Percentiles rank a stretch among this genome's conserved stretches.
Conservation (phyloP, 2,113 vertebrate species). For the Gymnocephalus cernua region DNA sequence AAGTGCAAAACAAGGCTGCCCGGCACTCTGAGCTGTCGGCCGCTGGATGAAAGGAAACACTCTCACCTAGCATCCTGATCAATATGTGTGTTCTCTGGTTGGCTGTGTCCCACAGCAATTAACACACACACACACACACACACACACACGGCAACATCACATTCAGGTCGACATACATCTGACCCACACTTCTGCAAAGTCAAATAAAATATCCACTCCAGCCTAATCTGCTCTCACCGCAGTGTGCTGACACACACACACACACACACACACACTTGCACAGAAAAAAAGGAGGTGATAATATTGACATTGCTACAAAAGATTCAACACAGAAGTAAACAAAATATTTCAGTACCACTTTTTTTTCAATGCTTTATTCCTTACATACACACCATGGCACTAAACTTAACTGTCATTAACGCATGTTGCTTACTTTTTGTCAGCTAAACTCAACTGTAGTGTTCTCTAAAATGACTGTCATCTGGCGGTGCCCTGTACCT, state of each 20-base stretch:
- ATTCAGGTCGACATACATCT: conserved; percentile 58
- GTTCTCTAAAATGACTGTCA: too few species aligned
- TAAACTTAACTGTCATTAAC: too few species aligned
- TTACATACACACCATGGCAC: too few species aligned
- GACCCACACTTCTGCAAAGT: conserved; percentile 64
- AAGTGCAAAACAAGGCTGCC: conserved; percentile 55
- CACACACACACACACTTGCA: neutral
- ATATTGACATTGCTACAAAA: neutral
- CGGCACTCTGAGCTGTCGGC: conserved; percentile 29
- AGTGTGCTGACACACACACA: conserved; percentile 1
- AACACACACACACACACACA: conserved; percentile 44
- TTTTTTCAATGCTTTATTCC: too few species aligned
- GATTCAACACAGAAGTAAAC: neutral
- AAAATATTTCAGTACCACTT: neutral
- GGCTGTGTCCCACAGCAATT: conserved; percentile 73
- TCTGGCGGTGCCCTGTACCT: too few species aligned
- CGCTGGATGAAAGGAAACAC: conserved; percentile 70
- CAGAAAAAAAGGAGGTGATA: neutral
- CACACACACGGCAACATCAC: conserved; percentile 28
- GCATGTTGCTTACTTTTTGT: too few species aligned
- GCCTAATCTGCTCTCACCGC: neutral
- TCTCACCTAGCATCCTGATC: conserved; percentile 73
- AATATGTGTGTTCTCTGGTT: conserved; percentile 72
- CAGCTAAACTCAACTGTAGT: too few species aligned
- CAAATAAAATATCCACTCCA: conserved; percentile 52